These are phyloP conservation scores for Montipora foliosa DNA, from an alignment of 64 coral and sea anemone genomes.

Conservation along the genomic window DNA sequence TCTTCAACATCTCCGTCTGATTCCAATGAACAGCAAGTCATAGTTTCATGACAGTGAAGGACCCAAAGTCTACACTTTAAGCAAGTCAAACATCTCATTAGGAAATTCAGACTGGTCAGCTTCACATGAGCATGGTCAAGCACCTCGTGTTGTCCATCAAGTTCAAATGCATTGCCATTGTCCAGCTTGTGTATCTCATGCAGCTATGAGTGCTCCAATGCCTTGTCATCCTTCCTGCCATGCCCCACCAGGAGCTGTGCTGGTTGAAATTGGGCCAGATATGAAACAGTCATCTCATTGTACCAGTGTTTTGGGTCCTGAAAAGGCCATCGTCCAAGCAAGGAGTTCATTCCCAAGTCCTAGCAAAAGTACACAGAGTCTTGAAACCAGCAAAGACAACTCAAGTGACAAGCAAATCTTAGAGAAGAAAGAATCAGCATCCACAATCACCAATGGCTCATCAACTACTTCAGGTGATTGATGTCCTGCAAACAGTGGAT, in stretches of 20 bases:
- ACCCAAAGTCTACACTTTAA: slow-evolving; percentile 42
- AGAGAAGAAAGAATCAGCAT: slow-evolving; percentile 26
- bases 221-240: slow-evolving; percentile 8
- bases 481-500: slow-evolving; percentile 70
- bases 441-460: slow-evolving; percentile 67
- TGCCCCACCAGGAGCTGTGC: background rate
- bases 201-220: background rate
- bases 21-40: slow-evolving; percentile 40
- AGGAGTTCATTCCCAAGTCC: background rate
- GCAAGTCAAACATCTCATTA: slow-evolving; percentile 44
- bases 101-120: slow-evolving; percentile 18
- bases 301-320: background rate
- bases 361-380: background rate
- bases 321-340: background rate
- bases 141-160: slow-evolving; percentile 33
- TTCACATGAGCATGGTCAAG: slow-evolving; percentile 21
- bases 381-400: background rate
- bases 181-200: slow-evolving; percentile 35
- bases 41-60: slow-evolving; percentile 71
- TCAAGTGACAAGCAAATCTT: slow-evolving; percentile 2
- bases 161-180: slow-evolving; percentile 42
- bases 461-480: slow-evolving; percentile 71
- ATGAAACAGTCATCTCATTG: background rate
- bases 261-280: slow-evolving; percentile 5
- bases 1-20: background rate